These are phyloP conservation scores for Sinotaia quadrata DNA, from an alignment of 2,888 invertebrate genomes.

Conservation along the genomic window DNA sequence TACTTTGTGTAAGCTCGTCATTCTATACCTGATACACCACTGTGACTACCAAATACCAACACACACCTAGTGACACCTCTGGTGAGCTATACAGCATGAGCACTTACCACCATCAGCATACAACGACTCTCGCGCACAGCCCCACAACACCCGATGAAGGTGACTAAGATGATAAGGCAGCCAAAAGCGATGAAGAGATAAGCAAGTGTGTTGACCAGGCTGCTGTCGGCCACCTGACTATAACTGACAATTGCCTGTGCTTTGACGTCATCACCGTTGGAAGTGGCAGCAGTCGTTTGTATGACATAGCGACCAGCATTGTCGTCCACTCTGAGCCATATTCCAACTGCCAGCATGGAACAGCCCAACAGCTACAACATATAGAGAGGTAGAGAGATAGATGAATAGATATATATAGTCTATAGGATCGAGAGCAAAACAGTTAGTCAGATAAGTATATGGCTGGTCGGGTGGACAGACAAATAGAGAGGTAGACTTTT, in stretches of 20 bases:
- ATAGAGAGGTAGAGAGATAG: no score
- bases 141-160: slow-evolving; percentile 88
- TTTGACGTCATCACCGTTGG: slow-evolving; percentile 17
- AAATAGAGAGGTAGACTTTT: no score
- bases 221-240: slow-evolving; percentile 76
- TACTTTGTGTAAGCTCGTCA: no score
- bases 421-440: no score
- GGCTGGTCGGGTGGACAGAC: no score
- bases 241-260: not conserved
- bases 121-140: slow-evolving; percentile 85
- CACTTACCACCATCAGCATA: slow-evolving; percentile 82
- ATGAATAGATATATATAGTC: no score
- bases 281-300: slow-evolving; percentile 45
- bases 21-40: no score
- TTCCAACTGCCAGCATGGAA: slow-evolving; percentile 80
- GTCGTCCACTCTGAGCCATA: slow-evolving; percentile 84
- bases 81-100: no score
- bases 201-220: slow-evolving; percentile 80
- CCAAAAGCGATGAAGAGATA: slow-evolving; percentile 84
- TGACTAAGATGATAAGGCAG: slow-evolving; percentile 81
- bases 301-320: slow-evolving; percentile 81
- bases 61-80: no score
- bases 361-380: slow-evolving; percentile 75
- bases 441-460: no score
- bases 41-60: no score